phyloP scores from a whole-genome alignment of 64 coral and sea anemone genomes.

The Stichodactyla helianthus region DNA sequence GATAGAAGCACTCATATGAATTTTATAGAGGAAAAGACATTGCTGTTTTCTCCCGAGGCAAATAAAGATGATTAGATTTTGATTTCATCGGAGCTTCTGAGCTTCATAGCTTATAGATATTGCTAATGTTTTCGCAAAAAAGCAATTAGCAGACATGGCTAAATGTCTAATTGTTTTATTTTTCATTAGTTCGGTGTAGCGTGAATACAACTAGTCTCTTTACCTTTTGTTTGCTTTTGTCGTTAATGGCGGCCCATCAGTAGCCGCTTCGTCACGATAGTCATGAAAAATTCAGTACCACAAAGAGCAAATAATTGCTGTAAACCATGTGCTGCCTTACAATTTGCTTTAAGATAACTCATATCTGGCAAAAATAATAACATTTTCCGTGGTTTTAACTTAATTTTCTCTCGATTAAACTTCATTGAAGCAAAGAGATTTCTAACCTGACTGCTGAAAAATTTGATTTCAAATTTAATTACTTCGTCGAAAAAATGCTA shows the following conservation, averaged over 20 bases:
- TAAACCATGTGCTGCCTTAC: neutral
- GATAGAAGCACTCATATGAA: neutral
- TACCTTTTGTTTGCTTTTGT: neutral
- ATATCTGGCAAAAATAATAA: neutral
- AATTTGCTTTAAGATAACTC: neutral
- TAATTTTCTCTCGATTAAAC: too few species aligned
- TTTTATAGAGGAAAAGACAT: neutral
- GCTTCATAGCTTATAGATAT: neutral
- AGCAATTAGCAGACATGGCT: neutral
- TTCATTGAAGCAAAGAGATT: too few species aligned
- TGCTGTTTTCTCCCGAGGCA: too few species aligned
- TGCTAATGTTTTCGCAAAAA: neutral
- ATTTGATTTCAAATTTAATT: too few species aligned
- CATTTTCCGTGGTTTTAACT: too few species aligned
- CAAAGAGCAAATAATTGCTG: neutral
- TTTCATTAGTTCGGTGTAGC: neutral
- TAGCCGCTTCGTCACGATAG: neutral
- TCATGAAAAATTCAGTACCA: neutral
- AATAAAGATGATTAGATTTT: neutral
- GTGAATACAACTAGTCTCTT: neutral
- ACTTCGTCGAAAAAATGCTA: too few species aligned
- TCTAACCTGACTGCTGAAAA: too few species aligned
- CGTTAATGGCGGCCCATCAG: neutral
- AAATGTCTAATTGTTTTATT: slow-evolving; percentile 12
- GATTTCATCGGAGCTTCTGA: neutral